Conservation (phyloP, 2,888 invertebrate genomes). For the Tillus elongatus region DNA sequence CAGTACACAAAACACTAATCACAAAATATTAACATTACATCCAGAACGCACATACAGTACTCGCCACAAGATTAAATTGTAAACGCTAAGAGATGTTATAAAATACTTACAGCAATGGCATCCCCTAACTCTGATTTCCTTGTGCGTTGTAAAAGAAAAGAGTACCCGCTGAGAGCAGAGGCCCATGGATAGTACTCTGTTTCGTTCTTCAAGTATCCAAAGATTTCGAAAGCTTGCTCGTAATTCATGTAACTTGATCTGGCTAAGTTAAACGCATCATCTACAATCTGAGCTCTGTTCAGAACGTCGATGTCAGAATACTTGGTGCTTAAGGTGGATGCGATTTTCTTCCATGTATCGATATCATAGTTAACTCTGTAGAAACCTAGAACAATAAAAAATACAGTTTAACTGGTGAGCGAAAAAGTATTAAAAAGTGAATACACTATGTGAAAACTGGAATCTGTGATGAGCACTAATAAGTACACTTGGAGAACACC, state of each 20-base stretch:
- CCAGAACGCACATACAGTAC: no score
- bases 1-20: no score
- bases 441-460: no score
- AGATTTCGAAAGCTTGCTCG: constrained; percentile 52
- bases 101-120: neutral
- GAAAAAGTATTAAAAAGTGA: no score
- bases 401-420: neutral
- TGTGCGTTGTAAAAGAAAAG: constrained; percentile 22
- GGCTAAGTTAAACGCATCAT: constrained; percentile 72
- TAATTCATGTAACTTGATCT: constrained; percentile 55
- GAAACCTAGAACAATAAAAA: constrained; percentile 44
- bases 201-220: constrained; percentile 60
- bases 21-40: no score
- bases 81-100: no score
- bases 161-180: constrained; percentile 48
- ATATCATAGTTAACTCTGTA: constrained; percentile 60
- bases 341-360: constrained; percentile 48
- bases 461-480: no score
- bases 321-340: constrained; percentile 40
- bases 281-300: constrained; percentile 68
- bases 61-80: no score
- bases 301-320: constrained; percentile 48
- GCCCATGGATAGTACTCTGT: constrained; percentile 71
- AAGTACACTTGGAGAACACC: no score
- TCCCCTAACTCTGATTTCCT: constrained; percentile 10